These are phyloP conservation scores for Drosophila watanabei DNA, from an alignment of 1,140 invertebrate species.

Conservation along the genomic window DNA sequence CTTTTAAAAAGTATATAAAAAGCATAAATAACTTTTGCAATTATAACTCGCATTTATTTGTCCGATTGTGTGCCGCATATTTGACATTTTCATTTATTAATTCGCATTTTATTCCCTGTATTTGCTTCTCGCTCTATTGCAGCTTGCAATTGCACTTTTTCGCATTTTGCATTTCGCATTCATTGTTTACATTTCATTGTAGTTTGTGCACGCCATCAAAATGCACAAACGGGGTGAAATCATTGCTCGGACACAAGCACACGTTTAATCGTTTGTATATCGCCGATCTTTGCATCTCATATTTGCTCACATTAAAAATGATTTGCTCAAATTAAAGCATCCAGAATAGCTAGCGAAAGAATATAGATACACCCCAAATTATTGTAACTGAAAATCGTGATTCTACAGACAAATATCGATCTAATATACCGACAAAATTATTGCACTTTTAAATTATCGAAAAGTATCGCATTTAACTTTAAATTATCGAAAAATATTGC, in stretches of 20 bases:
- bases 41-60: not conserved
- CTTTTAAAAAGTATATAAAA: too few relatives aligned
- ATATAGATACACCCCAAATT: not conserved
- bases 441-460: too few relatives aligned
- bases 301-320: conserved; percentile 11
- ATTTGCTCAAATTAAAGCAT: conserved; percentile 6
- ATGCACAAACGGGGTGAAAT: conserved; percentile 20
- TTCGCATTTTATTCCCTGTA: conserved; percentile 11
- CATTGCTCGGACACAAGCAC: not conserved
- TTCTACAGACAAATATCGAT: not conserved
- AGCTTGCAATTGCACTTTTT: conserved; percentile 8
- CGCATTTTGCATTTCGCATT: conserved; percentile 17
- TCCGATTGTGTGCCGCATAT: conserved; percentile 10
- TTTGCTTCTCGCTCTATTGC: conserved; percentile 3
- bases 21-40: not conserved
- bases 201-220: conserved; percentile 25
- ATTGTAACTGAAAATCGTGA: not conserved
- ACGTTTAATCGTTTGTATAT: not conserved
- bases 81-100: conserved; percentile 4
- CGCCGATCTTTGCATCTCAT: conserved; percentile 13
- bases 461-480: too few relatives aligned
- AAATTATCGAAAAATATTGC: not conserved
- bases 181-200: conserved; percentile 21
- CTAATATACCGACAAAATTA: not conserved
- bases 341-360: not conserved